These are phyloP conservation scores for Coelogynopora nodosa DNA, from an alignment of 2,888 invertebrate species.

Conservation along the genomic window DNA sequence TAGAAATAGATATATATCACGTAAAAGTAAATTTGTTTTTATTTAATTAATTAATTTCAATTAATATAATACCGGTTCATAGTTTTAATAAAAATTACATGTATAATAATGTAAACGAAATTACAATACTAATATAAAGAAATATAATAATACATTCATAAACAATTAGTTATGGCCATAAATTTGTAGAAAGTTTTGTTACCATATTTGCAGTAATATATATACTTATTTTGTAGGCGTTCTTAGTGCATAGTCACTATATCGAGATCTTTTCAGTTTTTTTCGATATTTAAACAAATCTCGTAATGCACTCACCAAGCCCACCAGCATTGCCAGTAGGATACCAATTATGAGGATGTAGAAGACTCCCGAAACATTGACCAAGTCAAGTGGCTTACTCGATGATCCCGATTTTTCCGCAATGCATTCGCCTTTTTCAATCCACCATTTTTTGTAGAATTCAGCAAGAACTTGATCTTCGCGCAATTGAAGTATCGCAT, in stretches of 20 bases:
- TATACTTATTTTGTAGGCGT: neutral
- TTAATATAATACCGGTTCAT: too few relatives aligned
- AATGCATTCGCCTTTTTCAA: conserved; percentile 41
- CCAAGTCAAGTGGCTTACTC: conserved; percentile 36
- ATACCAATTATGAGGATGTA: conserved; percentile 42
- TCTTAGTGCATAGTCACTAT: neutral
- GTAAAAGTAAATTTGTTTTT: too few relatives aligned
- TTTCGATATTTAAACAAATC: neutral
- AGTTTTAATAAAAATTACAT: too few relatives aligned
- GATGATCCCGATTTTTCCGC: neutral
- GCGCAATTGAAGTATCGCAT: conserved; percentile 42
- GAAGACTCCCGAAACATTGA: conserved; percentile 41
- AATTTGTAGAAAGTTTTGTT: too few relatives aligned
- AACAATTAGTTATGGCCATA: too few relatives aligned
- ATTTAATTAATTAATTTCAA: too few relatives aligned
- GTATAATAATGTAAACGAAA: too few relatives aligned
- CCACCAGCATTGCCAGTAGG: conserved; percentile 32
- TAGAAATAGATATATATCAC: too few relatives aligned
- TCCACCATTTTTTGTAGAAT: conserved; percentile 42
- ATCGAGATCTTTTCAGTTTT: neutral
- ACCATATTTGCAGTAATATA: too few relatives aligned
- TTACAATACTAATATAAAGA: too few relatives aligned
- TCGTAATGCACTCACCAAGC: neutral
- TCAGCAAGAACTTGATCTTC: conserved; percentile 34
- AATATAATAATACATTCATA: too few relatives aligned